Conservation (phyloP, 2,888 invertebrate genomes). For the Venusia cambrica region DNA sequence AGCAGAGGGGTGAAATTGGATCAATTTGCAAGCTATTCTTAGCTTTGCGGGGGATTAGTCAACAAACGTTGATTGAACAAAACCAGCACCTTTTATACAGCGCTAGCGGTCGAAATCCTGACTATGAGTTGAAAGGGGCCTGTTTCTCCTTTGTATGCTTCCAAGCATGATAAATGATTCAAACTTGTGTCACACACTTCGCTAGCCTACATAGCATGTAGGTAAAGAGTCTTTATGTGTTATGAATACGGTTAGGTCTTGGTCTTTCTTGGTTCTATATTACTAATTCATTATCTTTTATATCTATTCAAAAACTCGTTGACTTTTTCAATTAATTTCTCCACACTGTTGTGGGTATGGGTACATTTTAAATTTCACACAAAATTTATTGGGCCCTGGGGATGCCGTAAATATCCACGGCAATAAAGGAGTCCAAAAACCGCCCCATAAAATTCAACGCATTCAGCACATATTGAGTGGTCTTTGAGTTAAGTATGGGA, state of each 20-base stretch:
- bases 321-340: conserved; percentile 18
- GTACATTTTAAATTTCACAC: conserved; percentile 53
- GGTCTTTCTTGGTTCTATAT: conserved; percentile 1
- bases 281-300: conserved; percentile 1
- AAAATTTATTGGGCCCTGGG: conserved; percentile 57
- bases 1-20: conserved; percentile 71
- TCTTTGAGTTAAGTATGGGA: conserved; percentile 64
- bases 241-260: no score
- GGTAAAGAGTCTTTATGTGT: no score
- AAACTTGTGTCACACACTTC: not conserved
- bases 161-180: not conserved
- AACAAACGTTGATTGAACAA: conserved; percentile 53
- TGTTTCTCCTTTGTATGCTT: not conserved
- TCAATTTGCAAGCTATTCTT: conserved; percentile 71
- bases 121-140: not conserved
- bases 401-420: conserved; percentile 62
- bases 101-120: conserved; percentile 18
- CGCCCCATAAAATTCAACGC: conserved; percentile 64
- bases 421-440: conserved; percentile 65
- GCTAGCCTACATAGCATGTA: not conserved
- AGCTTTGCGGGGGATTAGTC: conserved; percentile 48
- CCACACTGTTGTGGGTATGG: conserved; percentile 25
- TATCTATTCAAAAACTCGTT: no score
- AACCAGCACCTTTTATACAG: conserved; percentile 28
- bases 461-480: conserved; percentile 77